Evolutionary conservation across 2,797 vertebrate genomes (phyloP).

Genomic region (Apodemus agrarius): DNA sequence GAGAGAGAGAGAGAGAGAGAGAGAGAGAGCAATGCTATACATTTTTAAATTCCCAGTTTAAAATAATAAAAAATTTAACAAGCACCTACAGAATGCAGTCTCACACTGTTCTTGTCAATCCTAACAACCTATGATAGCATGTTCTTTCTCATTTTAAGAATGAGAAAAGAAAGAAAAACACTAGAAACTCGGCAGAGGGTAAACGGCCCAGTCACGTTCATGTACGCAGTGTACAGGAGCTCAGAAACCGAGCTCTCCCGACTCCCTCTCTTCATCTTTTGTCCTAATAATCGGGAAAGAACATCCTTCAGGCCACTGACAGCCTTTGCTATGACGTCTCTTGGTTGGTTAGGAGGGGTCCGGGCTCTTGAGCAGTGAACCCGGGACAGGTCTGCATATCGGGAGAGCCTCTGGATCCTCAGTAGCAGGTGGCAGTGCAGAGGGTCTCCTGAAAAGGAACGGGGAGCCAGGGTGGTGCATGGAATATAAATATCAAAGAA

Average conservation of each 20-base stretch:
- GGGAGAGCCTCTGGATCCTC: background rate
- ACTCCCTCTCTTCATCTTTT: background rate
- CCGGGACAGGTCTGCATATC: background rate
- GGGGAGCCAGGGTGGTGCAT: background rate
- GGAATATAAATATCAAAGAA: background rate
- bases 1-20: no score
- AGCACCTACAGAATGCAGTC: background rate
- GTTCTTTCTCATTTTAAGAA: conserved; percentile 22
- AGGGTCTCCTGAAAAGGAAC: background rate
- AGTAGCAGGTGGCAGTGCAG: background rate
- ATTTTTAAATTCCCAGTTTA: background rate
- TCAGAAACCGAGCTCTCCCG: background rate
- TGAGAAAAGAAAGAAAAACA: background rate
- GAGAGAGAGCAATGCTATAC: background rate
- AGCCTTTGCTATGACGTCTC: background rate
- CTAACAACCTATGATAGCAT: background rate
- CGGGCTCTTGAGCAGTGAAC: background rate
- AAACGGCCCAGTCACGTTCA: background rate
- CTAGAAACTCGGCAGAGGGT: background rate
- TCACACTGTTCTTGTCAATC: background rate
- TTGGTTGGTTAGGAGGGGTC: background rate
- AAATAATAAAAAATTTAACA: background rate
- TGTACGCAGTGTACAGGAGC: background rate
- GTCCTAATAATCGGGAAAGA: background rate
- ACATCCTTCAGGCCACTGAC: background rate